Base-by-base conservation (phyloP, 2,888 invertebrate species). In the Melieria picta region DNA sequence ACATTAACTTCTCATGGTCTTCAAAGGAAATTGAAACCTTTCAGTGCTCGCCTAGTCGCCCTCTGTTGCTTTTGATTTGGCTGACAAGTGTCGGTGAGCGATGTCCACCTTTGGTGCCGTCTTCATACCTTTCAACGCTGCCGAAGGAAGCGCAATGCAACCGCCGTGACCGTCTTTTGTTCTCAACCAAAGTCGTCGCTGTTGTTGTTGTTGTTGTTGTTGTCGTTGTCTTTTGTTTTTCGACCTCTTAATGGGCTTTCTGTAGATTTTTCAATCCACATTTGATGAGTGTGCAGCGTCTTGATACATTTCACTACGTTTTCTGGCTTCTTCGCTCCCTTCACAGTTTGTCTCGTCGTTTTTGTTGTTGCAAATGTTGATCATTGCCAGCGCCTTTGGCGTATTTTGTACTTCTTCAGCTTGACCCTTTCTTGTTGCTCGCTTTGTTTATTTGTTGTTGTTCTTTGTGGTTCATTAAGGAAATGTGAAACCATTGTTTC, bases 171-270 rank as follows among this genome's bases (percentile, higher is more conserved):
- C 16, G 13, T 57, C 9, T 57, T 16, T 57, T 57, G 11, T 50
- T 30, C 11, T 50, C 11, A 10, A n/a, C 52, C 13, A 13, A 52
- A 52, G 52, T 11, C 4, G 13, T 52, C 52, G n/a, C 52, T 81
- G 80, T 80, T 80, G 79, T 81, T 79, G 80, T 80, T 80, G 81
- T 80, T 79, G 77, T 79, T 79, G 80, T 79, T 79, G 63, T 10
- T 68, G 58, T 50, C 45, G 30, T 60, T n/a, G 3, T 55, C 45
- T 58, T 58, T 50, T 52, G 64, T 45, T 70, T 43, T 45, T 57
- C 16, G 10, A 30, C 30, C 30, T 30, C 30, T 58, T 58, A 52
- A 9, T 57, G n/a, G 10, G 11, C 7, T 45, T 56, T 63, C 55
- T 69, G 52, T 46, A 46, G 55, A 13, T 13, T 43, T 69, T 63